Evolutionary conservation across 2,888 invertebrate genomes (phyloP).

Genomic region (Ochropleura leucogaster): DNA sequence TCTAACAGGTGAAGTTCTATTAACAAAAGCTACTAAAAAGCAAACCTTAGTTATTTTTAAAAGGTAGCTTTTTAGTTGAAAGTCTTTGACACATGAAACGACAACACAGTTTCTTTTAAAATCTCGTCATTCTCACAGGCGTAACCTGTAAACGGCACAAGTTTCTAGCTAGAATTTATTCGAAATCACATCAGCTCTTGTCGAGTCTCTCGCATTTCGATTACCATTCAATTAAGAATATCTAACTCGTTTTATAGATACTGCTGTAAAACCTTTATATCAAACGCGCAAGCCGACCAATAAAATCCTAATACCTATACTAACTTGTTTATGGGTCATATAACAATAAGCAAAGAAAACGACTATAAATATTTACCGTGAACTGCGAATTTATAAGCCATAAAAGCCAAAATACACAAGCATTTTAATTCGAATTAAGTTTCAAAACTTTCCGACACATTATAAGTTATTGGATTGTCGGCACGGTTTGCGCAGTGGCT

Average conservation of each 20-base stretch:
- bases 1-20: too few relatives aligned
- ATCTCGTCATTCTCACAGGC: neutral
- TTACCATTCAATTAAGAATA: conserved; percentile 34
- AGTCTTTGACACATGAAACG: neutral
- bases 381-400: conserved; percentile 46
- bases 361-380: conserved; percentile 39
- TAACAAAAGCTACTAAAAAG: too few relatives aligned
- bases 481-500: too few relatives aligned
- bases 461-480: conserved; percentile 13
- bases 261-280: conserved; percentile 38
- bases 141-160: neutral
- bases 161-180: conserved; percentile 8
- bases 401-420: conserved; percentile 15
- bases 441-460: conserved; percentile 20
- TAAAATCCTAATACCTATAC: conserved; percentile 41
- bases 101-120: neutral
- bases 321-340: conserved; percentile 44
- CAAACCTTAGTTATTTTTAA: too few relatives aligned
- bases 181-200: neutral
- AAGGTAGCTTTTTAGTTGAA: too few relatives aligned
- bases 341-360: conserved; percentile 44
- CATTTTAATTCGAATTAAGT: conserved; percentile 43
- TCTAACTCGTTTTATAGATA: conserved; percentile 12
- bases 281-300: conserved; percentile 38
- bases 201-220: conserved; percentile 1